These are phyloP conservation scores for Petromus typicus DNA, from an alignment of 2,113 vertebrate species.

Conservation along the genomic window DNA sequence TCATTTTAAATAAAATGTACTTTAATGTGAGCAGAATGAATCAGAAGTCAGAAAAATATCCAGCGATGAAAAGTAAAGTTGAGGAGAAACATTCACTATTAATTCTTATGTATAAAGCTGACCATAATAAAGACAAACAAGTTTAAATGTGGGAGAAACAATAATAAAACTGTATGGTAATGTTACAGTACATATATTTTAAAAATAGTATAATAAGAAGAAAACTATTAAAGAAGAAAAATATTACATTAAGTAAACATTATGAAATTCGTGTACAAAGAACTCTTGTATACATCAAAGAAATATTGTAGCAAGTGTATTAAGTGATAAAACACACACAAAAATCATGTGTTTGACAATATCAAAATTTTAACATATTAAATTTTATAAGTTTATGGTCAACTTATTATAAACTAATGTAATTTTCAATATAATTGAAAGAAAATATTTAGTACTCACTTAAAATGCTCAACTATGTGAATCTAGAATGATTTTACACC, in stretches of 20 bases:
- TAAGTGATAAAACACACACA: neutral
- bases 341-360: neutral
- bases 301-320: neutral
- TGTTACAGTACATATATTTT: neutral
- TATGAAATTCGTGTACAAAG: neutral
- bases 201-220: neutral
- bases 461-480: neutral
- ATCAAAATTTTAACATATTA: neutral
- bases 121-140: neutral
- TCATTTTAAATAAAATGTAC: neutral
- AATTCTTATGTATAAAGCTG: neutral
- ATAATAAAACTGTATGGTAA: neutral
- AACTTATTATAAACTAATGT: neutral
- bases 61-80: neutral
- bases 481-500: neutral
- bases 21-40: neutral
- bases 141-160: neutral
- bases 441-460: neutral
- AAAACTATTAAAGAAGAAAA: neutral
- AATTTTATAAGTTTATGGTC: neutral
- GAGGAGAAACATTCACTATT: neutral
- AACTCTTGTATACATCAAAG: neutral
- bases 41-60: neutral
- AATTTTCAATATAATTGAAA: neutral
- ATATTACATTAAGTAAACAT: neutral